These are phyloP conservation scores for Mormyrus proboscirostris DNA, from an alignment of 2,797 vertebrate species.

Conservation along the genomic window DNA sequence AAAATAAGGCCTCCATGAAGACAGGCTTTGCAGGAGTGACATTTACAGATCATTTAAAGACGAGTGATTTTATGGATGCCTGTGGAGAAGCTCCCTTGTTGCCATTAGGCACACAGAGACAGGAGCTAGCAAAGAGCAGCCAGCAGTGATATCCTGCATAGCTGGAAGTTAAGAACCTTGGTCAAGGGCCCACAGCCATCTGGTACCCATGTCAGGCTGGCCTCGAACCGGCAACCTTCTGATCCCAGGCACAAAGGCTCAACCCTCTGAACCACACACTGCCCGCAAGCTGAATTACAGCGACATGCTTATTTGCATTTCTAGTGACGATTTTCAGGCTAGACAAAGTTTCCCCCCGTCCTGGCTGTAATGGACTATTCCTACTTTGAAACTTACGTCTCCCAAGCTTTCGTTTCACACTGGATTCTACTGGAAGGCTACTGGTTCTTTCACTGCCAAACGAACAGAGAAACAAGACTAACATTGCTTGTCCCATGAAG, in stretches of 20 bases:
- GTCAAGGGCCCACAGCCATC: not conserved
- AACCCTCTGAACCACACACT: not conserved
- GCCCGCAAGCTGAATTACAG: not conserved
- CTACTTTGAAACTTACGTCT: not conserved
- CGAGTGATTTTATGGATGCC: not conserved
- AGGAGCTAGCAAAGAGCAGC: not conserved
- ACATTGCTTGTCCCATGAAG: not conserved
- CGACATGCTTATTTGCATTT: not conserved
- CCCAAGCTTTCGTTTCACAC: not conserved
- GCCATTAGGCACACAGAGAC: not conserved
- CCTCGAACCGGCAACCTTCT: not conserved
- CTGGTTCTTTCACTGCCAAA: not conserved
- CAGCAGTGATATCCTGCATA: not conserved
- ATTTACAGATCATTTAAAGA: not conserved
- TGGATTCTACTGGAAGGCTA: not conserved
- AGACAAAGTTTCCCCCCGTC: not conserved
- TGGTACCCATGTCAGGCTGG: not conserved
- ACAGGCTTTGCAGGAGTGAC: not conserved
- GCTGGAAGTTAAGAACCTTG: not conserved
- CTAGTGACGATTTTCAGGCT: not conserved
- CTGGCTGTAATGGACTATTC: not conserved
- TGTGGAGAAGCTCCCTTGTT: not conserved
- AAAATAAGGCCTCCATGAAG: not conserved
- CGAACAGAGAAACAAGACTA: not conserved
- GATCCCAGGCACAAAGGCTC: not conserved